Percentiles rank a stretch among this genome's conserved stretches.
These are phyloP conservation scores for Thomomys bottae DNA, from an alignment of 2,113 vertebrate genomes.

Conservation along the genomic window DNA sequence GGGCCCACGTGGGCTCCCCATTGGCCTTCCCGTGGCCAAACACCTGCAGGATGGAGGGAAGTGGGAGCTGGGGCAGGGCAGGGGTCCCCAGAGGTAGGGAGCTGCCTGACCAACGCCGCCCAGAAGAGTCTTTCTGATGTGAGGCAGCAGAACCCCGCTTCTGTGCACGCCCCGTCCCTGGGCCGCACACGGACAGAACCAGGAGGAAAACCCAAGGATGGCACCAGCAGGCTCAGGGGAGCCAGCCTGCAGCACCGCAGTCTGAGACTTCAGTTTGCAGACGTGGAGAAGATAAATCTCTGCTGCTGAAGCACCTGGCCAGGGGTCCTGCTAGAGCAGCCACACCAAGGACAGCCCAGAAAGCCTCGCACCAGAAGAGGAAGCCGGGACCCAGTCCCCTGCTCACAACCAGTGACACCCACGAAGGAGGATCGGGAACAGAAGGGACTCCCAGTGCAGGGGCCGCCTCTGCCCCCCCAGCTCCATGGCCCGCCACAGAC, in stretches of 20 bases:
- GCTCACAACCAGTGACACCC: too few relatives aligned
- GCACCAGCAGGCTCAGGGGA: too few relatives aligned
- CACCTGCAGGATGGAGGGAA: conserved; percentile 83
- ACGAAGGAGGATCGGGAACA: too few relatives aligned
- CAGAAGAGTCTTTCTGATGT: rapidly evolving
- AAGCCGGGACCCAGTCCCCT: background rate
- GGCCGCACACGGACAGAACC: background rate
- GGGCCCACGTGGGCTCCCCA: conserved; percentile 97
- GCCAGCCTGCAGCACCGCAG: background rate
- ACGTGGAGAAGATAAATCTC: too few relatives aligned
- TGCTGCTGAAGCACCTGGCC: background rate
- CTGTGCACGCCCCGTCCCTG: too few relatives aligned
- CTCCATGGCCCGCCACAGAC: too few relatives aligned
- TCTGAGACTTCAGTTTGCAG: background rate
- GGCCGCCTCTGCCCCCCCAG: rapidly evolving
- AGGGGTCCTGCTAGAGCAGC: background rate
- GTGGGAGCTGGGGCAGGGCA: rapidly evolving
- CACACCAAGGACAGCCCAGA: background rate
- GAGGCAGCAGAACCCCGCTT: background rate
- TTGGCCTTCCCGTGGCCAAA: conserved; percentile 97
- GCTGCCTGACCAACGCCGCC: background rate
- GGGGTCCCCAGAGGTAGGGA: rapidly evolving
- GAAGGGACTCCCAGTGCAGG: too few relatives aligned
- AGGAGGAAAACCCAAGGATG: background rate
- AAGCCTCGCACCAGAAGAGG: background rate